Base-by-base conservation (phyloP, 2,797 vertebrate species). In the Smutsia temminckii region DNA sequence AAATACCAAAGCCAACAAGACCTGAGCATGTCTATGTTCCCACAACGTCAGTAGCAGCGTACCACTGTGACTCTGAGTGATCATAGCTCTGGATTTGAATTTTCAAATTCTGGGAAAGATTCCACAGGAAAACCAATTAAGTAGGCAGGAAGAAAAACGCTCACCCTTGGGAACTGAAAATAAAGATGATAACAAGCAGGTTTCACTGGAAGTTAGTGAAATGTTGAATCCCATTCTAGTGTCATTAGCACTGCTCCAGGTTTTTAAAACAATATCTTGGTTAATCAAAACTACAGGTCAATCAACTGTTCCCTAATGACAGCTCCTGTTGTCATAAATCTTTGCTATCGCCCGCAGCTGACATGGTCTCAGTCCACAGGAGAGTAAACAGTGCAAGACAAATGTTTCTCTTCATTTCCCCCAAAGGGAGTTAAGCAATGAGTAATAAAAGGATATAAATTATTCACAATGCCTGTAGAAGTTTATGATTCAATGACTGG, bases 361-460 rank as follows among this genome's bases (percentile, higher is more conserved):
- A 93, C 90, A 90, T 40, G 29, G 59, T 94, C 91, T 96, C 92
- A 84, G 66, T 97, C 95, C 97, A 96, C 11, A 32, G 61, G 95
- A 97, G 93, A 97, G 91, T 42, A 96, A 98, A 97, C 69, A 94
- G 93, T 72, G 97, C 95, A 98, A 97, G 96, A 96, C 79, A 86
- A 64, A 97, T 93, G 94, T 97, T 97, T 97, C 97, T 97, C 94
- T 98, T 98, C 94, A 97, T 97, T 93, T 91, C 66, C 75, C 93
- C 97, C 96, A 98, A 97, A 95, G 96, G 96, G 95, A 97, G 92
- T 91, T 96, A 97, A 97, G 85, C 93, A 98, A 96, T 85, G 85
- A 97, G 96, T 96, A 98, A 98, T 97, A 98, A 98, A 98, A 97
- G 42, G 53, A 80, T 96, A 97, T 98, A 98, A 98, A 98, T 98